Evolutionary conservation across 2,113 vertebrate species (phyloP).

Genomic region (Barbus barbus): DNA sequence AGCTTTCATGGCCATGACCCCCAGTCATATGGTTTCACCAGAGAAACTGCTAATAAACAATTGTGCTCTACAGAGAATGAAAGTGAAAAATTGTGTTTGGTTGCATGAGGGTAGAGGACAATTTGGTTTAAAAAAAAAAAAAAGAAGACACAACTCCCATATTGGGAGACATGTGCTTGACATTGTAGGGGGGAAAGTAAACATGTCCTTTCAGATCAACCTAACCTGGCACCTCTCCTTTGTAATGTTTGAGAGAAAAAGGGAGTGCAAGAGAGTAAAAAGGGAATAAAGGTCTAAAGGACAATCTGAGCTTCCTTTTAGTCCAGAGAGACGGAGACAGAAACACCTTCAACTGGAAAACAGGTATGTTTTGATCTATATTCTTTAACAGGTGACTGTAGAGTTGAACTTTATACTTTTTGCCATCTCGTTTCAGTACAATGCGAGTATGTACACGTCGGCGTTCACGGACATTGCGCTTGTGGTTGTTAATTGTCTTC

Average conservation of each 20-base stretch:
- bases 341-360: constrained; percentile 37
- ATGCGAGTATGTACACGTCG: constrained; percentile 65
- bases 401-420: not conserved
- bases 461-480: constrained; percentile 71
- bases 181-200: constrained; percentile 41
- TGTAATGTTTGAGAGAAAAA: too few species aligned
- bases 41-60: too few species aligned
- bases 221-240: constrained; percentile 76
- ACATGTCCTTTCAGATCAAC: constrained; percentile 64
- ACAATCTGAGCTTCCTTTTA: constrained; percentile 23
- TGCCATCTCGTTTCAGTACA: constrained; percentile 33
- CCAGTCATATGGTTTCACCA: too few species aligned
- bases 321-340: constrained; percentile 47
- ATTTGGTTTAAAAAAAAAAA: too few species aligned
- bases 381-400: not conserved
- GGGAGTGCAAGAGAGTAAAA: constrained; percentile 31
- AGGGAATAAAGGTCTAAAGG: constrained; percentile 34
- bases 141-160: not conserved
- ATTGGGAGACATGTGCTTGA: not conserved
- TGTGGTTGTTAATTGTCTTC: constrained; percentile 69
- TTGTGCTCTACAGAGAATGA: too few species aligned
- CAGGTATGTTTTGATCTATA: constrained; percentile 6
- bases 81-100: too few species aligned
- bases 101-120: not conserved
- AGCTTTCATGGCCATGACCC: too few species aligned